phyloP scores from a whole-genome alignment of 2,797 vertebrate species.

The Cygnus olor region DNA sequence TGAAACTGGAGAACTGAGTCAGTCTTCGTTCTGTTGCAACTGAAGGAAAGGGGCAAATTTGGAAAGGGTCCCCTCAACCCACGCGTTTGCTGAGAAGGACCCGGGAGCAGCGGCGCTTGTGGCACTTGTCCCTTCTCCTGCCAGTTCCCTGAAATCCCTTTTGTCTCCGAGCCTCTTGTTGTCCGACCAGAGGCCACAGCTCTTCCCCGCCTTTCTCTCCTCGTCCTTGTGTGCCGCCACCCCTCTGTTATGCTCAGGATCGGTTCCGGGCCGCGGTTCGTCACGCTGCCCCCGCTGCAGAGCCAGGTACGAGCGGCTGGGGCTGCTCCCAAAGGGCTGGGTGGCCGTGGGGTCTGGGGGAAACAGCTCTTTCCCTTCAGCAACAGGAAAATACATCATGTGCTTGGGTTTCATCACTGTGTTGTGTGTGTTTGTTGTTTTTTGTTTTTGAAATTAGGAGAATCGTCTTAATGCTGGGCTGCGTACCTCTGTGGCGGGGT shows the following conservation, averaged over 20 bases:
- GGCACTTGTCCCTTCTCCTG: not conserved
- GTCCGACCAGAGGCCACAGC: not conserved
- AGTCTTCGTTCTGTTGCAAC: not conserved
- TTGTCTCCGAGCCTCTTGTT: not conserved
- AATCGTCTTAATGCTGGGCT: not conserved
- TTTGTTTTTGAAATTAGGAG: not conserved
- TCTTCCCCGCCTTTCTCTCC: not conserved
- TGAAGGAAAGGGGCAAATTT: not conserved
- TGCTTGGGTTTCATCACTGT: accelerated
- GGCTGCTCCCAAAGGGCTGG: not conserved
- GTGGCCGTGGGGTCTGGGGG: not conserved
- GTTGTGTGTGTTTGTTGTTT: too few relatives aligned
- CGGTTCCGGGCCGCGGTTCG: not conserved
- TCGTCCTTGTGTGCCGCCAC: accelerated
- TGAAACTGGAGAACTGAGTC: not conserved
- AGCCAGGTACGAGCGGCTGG: not conserved
- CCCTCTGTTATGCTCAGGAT: accelerated
- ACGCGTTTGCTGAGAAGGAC: not conserved
- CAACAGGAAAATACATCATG: accelerated
- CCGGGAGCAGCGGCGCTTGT: not conserved
- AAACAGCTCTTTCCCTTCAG: not conserved
- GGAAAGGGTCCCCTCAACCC: not conserved
- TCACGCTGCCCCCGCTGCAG: not conserved
- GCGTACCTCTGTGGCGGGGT: not conserved
- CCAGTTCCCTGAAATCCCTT: not conserved